Percentiles rank a stretch among this genome's conserved stretches.
Evolutionary conservation across 1,140 invertebrate species (phyloP).

Genomic region (honey bee (Apis mellifera)): DNA sequence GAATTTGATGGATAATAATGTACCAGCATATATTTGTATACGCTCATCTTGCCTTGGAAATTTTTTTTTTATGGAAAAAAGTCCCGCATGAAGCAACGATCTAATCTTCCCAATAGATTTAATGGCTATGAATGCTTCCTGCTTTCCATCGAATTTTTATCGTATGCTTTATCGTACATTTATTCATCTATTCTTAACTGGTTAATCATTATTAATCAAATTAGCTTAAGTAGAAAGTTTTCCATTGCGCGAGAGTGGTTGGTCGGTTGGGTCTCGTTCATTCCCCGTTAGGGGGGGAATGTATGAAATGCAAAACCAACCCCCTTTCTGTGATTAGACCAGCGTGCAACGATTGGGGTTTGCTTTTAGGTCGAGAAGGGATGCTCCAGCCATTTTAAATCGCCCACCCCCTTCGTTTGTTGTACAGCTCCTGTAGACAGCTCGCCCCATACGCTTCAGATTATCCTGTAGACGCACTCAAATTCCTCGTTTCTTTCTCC

Average conservation of each 20-base stretch:
- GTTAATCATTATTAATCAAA: too few species aligned
- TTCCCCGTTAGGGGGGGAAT: not conserved
- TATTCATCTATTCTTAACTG: conserved; percentile 5
- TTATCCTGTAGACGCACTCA: conserved; percentile 69
- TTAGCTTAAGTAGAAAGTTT: too few species aligned
- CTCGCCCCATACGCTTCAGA: conserved; percentile 65
- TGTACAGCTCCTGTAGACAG: conserved; percentile 28
- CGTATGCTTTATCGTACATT: not conserved
- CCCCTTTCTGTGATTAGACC: conserved; percentile 78
- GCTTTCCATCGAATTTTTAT: conserved; percentile 22
- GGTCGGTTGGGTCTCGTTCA: not conserved
- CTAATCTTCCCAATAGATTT: conserved; percentile 17
- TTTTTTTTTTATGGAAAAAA: conserved; percentile 42
- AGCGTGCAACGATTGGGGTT: conserved; percentile 72
- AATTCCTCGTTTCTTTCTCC: conserved; percentile 44
- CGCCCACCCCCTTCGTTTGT: conserved; percentile 63
- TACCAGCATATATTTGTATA: conserved; percentile 54
- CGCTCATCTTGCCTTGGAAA: not conserved
- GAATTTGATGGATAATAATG: conserved; percentile 19
- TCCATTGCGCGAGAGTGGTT: too few species aligned
- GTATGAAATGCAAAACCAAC: conserved; percentile 76
- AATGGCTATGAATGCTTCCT: conserved; percentile 1
- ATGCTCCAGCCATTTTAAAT: conserved; percentile 77
- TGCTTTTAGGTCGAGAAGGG: conserved; percentile 59
- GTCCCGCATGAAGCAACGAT: conserved; percentile 53